A percentile compares a stretch with the other conserved stretches of the same genome.
Evolutionary conservation across 2,113 vertebrate genomes (phyloP).

Genomic region (Mungos mungo): DNA sequence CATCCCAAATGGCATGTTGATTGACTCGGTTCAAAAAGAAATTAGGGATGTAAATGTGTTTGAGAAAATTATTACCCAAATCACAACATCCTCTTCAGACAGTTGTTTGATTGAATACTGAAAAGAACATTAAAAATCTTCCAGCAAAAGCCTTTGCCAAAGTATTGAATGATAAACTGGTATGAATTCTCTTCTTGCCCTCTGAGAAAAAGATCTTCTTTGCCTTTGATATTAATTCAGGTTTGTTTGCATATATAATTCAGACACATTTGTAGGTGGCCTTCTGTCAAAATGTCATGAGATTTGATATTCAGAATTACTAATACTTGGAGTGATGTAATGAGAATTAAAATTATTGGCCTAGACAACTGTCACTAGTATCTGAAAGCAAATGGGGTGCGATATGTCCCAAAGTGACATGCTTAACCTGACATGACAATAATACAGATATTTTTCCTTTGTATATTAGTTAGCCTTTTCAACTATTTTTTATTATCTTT

Average conservation of each 20-base stretch:
- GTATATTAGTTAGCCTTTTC: neutral
- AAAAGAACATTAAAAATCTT: slow-evolving; percentile 81
- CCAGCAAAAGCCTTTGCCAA: slow-evolving; percentile 79
- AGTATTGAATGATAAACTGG: slow-evolving; percentile 78
- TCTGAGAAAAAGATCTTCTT: slow-evolving; percentile 75
- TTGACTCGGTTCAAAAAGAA: slow-evolving; percentile 83
- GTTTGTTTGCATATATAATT: slow-evolving; percentile 72
- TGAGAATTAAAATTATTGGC: slow-evolving; percentile 22
- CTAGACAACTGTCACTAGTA: neutral
- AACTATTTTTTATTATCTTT: neutral
- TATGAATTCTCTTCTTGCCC: slow-evolving; percentile 70
- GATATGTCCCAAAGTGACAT: neutral
- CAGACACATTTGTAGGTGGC: slow-evolving; percentile 64
- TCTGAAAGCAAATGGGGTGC: neutral
- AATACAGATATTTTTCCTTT: neutral
- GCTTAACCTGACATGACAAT: neutral
- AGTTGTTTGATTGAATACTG: slow-evolving; percentile 83
- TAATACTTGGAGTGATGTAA: slow-evolving; percentile 42
- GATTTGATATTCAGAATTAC: slow-evolving; percentile 39
- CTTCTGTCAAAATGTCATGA: slow-evolving; percentile 69
- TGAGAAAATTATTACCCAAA: slow-evolving; percentile 85
- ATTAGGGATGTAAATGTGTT: slow-evolving; percentile 84
- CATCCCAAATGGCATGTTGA: slow-evolving; percentile 82
- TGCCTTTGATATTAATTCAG: slow-evolving; percentile 75
- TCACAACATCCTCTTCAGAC: slow-evolving; percentile 83